Evolutionary conservation across 2,888 invertebrate species (phyloP), one percentile per base, ranked within the genome.

Genomic region (Galerucella calmariensis): DNA sequence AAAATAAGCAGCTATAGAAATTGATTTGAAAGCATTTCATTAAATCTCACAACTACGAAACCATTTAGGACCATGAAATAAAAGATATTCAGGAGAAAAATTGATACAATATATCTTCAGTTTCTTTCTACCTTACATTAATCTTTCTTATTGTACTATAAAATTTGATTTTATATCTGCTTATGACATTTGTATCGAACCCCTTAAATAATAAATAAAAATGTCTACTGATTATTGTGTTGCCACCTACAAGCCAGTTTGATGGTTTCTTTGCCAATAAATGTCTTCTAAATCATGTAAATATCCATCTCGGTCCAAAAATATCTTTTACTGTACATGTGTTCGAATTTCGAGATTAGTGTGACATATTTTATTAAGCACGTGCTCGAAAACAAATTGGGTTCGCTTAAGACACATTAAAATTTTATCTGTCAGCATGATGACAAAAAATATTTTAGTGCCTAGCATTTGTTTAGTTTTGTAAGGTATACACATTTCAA

Each of bases 271-370:
- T 66, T 59, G 66, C 62, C 59, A 72, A 72, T 72, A 72, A 72
- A 72, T 59, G 72, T 67, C 72, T 72, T 66, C 11, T 72, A 72
- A 72, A 72, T 72, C 72, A 72, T 72, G 48, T 72, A 56, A 58
- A 66, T 72, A 72, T 59, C 59, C 59, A 72, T 67, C 35, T 59
- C 48, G 51, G 67, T 67, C 72, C 72, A 66, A 66, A 72, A 72
- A 72, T 72, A 72, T 72, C 72, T 72, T 70, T 66, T 48, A 72
- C 58, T 48, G 46, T 65, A 72, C 72, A 72, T 72, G 51, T 72
- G 72, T 72, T 72, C 46, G 66, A 72, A 72, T 72, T 66, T 72
- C 27, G 48, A 72, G 72, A 72, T 72, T 72, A 72, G 72, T 66
- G 72, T 66, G 66, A 72, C 72, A 72, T 69, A 56, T 72, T 72